phyloP scores from a whole-genome alignment of 2,113 vertebrate genomes.

The Oncorhynchus kisutch region DNA sequence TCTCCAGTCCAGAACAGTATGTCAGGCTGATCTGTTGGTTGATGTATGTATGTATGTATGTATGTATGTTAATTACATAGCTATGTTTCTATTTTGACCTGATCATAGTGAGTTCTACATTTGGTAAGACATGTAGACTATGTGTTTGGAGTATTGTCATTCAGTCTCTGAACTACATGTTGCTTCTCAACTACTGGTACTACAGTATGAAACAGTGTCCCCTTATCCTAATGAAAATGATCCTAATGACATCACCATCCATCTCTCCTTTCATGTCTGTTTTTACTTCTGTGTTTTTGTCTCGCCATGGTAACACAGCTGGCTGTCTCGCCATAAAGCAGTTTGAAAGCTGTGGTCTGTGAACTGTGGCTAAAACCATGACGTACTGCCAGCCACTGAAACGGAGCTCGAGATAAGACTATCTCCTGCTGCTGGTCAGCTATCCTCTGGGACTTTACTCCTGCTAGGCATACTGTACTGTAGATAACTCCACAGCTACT shows the following conservation, averaged over 20 bases:
- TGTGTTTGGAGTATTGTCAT: no score
- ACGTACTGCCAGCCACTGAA: conserved; percentile 9
- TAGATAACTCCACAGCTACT: background rate
- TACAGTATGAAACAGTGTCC: no score
- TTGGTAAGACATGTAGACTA: no score
- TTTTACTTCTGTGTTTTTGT: background rate
- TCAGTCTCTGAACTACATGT: no score
- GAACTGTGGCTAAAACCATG: background rate
- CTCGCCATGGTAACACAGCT: background rate
- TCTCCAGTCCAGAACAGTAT: no score
- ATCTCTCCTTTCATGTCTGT: background rate
- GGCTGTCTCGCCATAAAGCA: background rate
- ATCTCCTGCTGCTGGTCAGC: conserved; percentile 37
- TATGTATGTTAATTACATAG: no score
- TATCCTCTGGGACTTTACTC: conserved; percentile 7
- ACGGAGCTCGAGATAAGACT: conserved; percentile 31
- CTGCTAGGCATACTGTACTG: background rate
- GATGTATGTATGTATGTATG: no score
- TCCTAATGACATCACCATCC: background rate
- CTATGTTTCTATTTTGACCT: no score
- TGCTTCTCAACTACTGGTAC: no score
- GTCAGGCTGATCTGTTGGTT: no score
- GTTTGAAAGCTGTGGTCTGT: background rate
- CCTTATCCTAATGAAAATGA: background rate
- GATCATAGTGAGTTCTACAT: no score